A percentile compares a stretch with the other conserved stretches of the same genome.
phyloP scores from a whole-genome alignment of 2,888 invertebrate species.

The Eupithecia inturbata region DNA sequence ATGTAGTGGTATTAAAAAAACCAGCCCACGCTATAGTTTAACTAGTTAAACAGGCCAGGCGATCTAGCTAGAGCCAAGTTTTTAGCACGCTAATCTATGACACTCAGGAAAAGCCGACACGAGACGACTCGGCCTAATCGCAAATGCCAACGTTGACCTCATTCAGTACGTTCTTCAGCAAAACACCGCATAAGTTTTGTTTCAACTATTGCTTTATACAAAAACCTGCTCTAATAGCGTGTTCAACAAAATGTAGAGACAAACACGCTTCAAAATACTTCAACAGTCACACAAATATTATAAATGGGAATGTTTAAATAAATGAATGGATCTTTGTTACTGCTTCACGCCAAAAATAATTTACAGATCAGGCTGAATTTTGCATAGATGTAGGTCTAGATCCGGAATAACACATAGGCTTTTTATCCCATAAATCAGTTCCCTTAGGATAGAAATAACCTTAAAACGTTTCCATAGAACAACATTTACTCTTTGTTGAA shows the following conservation, averaged over 20 bases:
- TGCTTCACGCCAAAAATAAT: neutral
- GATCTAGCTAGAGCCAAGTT: conserved; percentile 32
- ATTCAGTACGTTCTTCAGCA: conserved; percentile 32
- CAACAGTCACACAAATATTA: neutral
- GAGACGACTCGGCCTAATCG: conserved; percentile 35
- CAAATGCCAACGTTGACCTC: conserved; percentile 38
- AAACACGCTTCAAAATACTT: neutral
- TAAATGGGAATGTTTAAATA: neutral
- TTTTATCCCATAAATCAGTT: neutral
- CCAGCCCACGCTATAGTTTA: conserved; percentile 15
- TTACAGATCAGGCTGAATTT: neutral
- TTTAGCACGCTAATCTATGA: conserved; percentile 36
- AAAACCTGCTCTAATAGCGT: conserved; percentile 16
- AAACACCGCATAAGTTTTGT: conserved; percentile 30
- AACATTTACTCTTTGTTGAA: neutral
- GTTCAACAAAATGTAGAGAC: conserved; percentile 10
- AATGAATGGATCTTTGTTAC: neutral
- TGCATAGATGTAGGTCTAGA: neutral
- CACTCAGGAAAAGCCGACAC: conserved; percentile 38
- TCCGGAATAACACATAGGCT: no score
- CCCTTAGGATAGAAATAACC: neutral
- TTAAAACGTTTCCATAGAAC: neutral
- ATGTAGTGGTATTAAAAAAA: conserved; percentile 10
- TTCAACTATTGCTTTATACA: conserved; percentile 35
- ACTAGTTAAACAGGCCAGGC: conserved; percentile 15